Percentiles rank a stretch among this genome's conserved stretches.
Evolutionary conservation across 2,113 vertebrate species (phyloP).

Genomic region (Onychostoma macrolepis): DNA sequence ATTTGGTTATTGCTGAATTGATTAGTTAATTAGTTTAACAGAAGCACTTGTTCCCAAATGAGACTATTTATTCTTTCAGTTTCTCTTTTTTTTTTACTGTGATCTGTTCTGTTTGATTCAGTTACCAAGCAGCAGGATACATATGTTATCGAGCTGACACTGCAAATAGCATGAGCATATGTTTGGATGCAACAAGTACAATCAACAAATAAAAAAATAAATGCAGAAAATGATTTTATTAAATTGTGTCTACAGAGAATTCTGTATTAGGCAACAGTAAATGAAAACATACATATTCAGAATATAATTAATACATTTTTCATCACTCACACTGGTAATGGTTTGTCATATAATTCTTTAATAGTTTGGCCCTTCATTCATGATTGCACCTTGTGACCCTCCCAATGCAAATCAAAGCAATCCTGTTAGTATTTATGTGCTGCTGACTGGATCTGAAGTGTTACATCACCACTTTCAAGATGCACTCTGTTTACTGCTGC

Average conservation of each 20-base stretch:
- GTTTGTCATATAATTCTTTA: too few relatives aligned
- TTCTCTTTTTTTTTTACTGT: not conserved
- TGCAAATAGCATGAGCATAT: not conserved
- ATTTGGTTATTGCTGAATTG: too few relatives aligned
- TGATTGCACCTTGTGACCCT: not conserved
- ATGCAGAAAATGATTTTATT: not conserved
- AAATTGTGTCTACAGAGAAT: not conserved
- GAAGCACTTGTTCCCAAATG: not conserved
- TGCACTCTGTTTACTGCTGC: too few relatives aligned
- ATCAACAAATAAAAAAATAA: not conserved
- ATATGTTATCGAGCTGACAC: not conserved
- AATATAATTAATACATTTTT: too few relatives aligned
- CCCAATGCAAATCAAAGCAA: constrained; percentile 39
- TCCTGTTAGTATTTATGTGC: constrained; percentile 41
- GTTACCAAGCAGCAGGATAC: not conserved
- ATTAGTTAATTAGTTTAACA: too few relatives aligned
- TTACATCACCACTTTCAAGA: constrained; percentile 30
- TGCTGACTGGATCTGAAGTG: constrained; percentile 22
- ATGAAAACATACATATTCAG: too few relatives aligned
- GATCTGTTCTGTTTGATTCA: not conserved
- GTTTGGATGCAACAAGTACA: not conserved
- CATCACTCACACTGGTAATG: too few relatives aligned
- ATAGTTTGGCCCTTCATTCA: too few relatives aligned
- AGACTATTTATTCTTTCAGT: not conserved
- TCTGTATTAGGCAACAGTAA: too few relatives aligned